Percentiles rank a stretch among this genome's conserved stretches.
Evolutionary conservation across 2,113 vertebrate species (phyloP).

Genomic region (Nothoprocta perdicaria): DNA sequence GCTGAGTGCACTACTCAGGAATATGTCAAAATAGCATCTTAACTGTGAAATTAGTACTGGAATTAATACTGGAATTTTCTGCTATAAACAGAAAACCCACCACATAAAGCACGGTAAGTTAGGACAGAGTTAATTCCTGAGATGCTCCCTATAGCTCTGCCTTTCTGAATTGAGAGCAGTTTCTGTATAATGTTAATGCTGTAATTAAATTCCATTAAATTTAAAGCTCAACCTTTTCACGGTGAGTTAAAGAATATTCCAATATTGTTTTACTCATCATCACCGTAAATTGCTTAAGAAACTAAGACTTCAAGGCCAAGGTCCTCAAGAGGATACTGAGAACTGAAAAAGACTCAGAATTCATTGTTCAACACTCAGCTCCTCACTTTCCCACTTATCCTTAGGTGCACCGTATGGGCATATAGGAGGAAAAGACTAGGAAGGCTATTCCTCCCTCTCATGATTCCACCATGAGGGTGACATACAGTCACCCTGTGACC

Average conservation of each 20-base stretch:
- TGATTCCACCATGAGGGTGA: rapidly evolving
- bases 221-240: conserved; percentile 60
- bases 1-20: not conserved
- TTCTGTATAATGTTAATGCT: conserved; percentile 36
- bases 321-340: not conserved
- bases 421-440: not conserved
- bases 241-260: conserved; percentile 31
- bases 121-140: conserved; percentile 49
- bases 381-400: not conserved
- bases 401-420: not conserved
- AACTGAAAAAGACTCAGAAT: not conserved
- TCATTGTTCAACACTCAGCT: not conserved
- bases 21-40: conserved; percentile 16
- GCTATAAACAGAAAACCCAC: not conserved
- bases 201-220: conserved; percentile 70
- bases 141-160: not conserved
- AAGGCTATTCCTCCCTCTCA: not conserved
- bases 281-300: conserved; percentile 4
- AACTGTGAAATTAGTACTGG: not conserved
- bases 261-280: conserved; percentile 19
- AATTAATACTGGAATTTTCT: not conserved
- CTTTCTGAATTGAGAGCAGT: conserved; percentile 15
- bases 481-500: not conserved
- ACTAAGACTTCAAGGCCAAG: not conserved
- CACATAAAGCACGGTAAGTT: not conserved